Evolutionary conservation across 2,113 vertebrate genomes (phyloP).

Genomic region (Penelope pileata): DNA sequence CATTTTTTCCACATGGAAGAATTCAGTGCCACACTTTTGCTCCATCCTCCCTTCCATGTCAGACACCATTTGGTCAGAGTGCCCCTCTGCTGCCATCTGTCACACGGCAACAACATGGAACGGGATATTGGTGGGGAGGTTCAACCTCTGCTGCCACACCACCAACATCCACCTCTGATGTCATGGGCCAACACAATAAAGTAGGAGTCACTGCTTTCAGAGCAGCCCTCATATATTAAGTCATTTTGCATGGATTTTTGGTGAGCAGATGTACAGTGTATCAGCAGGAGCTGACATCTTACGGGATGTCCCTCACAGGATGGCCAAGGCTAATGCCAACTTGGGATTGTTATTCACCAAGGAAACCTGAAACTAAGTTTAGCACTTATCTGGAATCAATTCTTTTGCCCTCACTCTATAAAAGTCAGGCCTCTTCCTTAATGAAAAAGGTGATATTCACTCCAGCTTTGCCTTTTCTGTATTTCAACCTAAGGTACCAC

Average conservation of each 20-base stretch:
- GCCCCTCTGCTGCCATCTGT: too few species aligned
- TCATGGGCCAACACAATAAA: too few species aligned
- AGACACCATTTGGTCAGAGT: too few species aligned
- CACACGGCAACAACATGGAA: too few species aligned
- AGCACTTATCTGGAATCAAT: conserved; percentile 42
- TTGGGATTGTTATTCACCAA: not conserved
- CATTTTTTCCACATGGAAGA: too few species aligned
- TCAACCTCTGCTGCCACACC: too few species aligned
- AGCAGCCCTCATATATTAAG: not conserved
- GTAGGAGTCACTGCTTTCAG: too few species aligned
- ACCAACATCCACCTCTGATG: too few species aligned
- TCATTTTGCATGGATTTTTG: not conserved
- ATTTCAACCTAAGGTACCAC: not conserved
- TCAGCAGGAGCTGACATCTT: not conserved
- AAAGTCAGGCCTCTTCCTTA: conserved; percentile 26
- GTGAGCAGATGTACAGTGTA: not conserved
- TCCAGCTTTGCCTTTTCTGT: conserved; percentile 43
- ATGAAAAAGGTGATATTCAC: conserved; percentile 28
- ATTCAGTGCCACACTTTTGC: too few species aligned
- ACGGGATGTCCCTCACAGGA: not conserved
- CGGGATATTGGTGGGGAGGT: too few species aligned
- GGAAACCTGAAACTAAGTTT: conserved; percentile 39
- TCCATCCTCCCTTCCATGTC: too few species aligned
- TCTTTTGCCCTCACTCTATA: not conserved
- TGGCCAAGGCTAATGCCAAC: not conserved